A percentile compares a stretch with the other conserved stretches of the same genome.
Evolutionary conservation across 2,888 invertebrate species (phyloP).

Genomic region (Kuschelorhynchus macadamiae): DNA sequence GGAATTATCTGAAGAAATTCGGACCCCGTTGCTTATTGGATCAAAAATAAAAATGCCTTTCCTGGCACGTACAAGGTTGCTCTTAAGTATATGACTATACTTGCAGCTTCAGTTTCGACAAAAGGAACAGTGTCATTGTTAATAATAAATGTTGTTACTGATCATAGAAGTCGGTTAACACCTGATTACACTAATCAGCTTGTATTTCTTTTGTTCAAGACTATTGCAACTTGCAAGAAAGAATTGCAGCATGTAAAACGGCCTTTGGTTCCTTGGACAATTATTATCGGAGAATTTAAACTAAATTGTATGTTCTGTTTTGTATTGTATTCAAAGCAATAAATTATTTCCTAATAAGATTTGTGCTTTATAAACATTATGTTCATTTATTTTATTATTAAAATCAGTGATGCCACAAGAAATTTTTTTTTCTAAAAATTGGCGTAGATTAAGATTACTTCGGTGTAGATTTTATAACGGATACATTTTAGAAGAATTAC

Average conservation of each 20-base stretch:
- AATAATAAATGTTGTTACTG: neutral
- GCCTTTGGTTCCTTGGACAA: too few species aligned
- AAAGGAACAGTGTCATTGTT: neutral
- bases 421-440: too few species aligned
- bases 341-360: too few species aligned
- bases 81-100: neutral
- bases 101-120: neutral
- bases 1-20: neutral
- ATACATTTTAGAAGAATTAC: too few species aligned
- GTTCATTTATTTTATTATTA: too few species aligned
- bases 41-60: neutral
- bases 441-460: too few species aligned
- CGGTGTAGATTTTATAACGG: too few species aligned
- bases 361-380: too few species aligned
- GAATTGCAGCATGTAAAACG: slow-evolving; percentile 7
- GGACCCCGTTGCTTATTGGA: neutral
- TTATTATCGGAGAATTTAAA: too few species aligned
- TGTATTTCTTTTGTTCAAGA: slow-evolving; percentile 10
- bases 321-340: too few species aligned
- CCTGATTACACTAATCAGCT: slow-evolving; percentile 16
- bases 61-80: neutral
- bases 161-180: slow-evolving; percentile 13
- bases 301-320: too few species aligned
- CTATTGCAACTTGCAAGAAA: neutral
- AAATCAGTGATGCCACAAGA: too few species aligned